Evolutionary conservation across 2,888 invertebrate genomes (phyloP).

Genomic region (Andrena trimmerana): DNA sequence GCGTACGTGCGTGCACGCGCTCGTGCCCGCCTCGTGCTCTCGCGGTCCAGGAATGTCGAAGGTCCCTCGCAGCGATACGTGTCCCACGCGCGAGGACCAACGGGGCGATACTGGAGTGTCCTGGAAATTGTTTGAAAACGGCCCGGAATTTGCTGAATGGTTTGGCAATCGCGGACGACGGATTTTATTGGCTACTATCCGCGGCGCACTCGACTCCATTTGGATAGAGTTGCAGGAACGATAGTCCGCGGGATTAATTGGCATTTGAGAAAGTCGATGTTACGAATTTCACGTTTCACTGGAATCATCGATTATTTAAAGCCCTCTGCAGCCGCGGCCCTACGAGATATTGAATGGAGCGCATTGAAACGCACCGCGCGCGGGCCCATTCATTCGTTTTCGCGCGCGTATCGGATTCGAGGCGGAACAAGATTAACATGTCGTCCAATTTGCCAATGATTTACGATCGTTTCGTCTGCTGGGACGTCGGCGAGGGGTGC

Average conservation of each 20-base stretch:
- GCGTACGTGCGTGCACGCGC: constrained; percentile 58
- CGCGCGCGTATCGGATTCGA: constrained; percentile 68
- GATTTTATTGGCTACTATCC: constrained; percentile 22
- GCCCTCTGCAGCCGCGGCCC: neutral
- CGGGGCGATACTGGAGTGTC: constrained; percentile 24
- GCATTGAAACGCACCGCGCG: constrained; percentile 42
- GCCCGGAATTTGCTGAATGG: constrained; percentile 23
- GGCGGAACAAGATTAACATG: constrained; percentile 77
- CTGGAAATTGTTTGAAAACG: constrained; percentile 19
- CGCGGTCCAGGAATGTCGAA: constrained; percentile 61
- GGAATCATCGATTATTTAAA: constrained; percentile 1
- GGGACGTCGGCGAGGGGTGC: constrained; percentile 69
- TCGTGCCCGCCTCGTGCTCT: neutral
- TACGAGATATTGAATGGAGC: constrained; percentile 52
- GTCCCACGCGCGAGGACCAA: constrained; percentile 35
- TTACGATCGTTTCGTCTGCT: constrained; percentile 74
- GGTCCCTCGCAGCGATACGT: constrained; percentile 58
- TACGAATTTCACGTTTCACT: neutral
- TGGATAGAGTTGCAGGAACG: neutral
- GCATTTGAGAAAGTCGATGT: neutral
- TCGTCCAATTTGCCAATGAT: constrained; percentile 77
- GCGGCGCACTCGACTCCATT: neutral
- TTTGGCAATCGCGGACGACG: constrained; percentile 17
- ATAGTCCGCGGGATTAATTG: too few species aligned
- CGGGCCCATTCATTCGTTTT: constrained; percentile 51